Conservation (phyloP, 2,888 invertebrate species). For the Stenolophus ochropezus region DNA sequence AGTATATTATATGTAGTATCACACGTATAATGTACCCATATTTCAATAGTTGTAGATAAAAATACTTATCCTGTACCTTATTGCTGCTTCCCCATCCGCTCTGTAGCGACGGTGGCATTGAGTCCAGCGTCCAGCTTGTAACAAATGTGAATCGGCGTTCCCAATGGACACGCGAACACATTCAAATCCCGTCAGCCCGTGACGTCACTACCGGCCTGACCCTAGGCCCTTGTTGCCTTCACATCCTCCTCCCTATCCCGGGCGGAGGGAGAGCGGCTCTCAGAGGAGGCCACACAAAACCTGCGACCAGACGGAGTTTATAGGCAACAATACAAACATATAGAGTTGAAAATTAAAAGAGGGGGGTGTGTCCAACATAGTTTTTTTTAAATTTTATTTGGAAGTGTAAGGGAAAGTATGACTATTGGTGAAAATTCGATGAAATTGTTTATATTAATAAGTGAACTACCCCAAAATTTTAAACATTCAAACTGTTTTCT, state of each 20-base stretch:
- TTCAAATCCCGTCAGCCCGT: constrained; percentile 68
- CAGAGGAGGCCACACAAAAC: background rate
- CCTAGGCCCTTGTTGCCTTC: constrained; percentile 14
- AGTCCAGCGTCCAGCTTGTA: constrained; percentile 50
- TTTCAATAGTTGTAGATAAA: too few relatives aligned
- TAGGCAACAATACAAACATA: too few relatives aligned
- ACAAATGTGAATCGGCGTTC: constrained; percentile 66
- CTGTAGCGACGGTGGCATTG: constrained; percentile 33
- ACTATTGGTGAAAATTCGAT: too few relatives aligned
- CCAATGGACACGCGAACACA: constrained; percentile 67
- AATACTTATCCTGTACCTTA: background rate
- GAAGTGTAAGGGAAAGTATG: too few relatives aligned
- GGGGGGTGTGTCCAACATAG: too few relatives aligned
- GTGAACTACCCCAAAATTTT: too few relatives aligned
- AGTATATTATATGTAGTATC: too few relatives aligned
- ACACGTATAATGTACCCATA: too few relatives aligned
- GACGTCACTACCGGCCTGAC: constrained; percentile 62
- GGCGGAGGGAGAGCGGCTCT: background rate
- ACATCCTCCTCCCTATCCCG: background rate
- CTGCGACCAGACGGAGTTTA: background rate
- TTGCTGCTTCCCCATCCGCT: constrained; percentile 27
- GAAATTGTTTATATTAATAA: too few relatives aligned
- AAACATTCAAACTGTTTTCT: too few relatives aligned
- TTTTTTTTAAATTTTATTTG: too few relatives aligned
- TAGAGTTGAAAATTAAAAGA: too few relatives aligned